phyloP scores from a whole-genome alignment of 2,888 invertebrate genomes.

The Eulithis testata region DNA sequence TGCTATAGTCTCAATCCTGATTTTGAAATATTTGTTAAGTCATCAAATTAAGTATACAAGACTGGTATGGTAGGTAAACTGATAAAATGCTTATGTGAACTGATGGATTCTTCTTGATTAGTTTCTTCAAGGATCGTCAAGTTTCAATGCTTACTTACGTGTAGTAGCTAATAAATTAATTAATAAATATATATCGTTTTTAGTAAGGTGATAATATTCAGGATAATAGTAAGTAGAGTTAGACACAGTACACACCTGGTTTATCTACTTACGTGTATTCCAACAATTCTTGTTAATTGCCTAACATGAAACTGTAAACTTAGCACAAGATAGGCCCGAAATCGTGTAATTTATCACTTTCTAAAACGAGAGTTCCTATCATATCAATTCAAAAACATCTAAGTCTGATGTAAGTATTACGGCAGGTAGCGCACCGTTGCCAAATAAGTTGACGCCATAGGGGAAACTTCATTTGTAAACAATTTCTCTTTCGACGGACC shows the following conservation, averaged over 20 bases:
- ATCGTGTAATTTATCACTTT: conserved; percentile 33
- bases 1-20: neutral
- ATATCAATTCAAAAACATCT: conserved; percentile 29
- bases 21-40: neutral
- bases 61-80: too few species aligned
- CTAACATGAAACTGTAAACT: neutral
- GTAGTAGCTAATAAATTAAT: too few species aligned
- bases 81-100: too few species aligned
- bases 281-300: too few species aligned
- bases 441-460: conserved; percentile 41
- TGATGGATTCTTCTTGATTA: too few species aligned
- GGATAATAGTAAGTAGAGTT: too few species aligned
- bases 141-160: too few species aligned
- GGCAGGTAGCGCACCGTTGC: conserved; percentile 28
- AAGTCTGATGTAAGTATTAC: conserved; percentile 41
- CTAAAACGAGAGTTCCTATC: conserved; percentile 31
- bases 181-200: too few species aligned
- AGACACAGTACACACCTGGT: too few species aligned
- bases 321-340: conserved; percentile 14
- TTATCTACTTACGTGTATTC: too few species aligned
- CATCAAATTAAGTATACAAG: neutral
- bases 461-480: conserved; percentile 61
- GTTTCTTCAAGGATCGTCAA: too few species aligned
- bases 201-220: too few species aligned
- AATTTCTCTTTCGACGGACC: conserved; percentile 66